phyloP scores from a whole-genome alignment of 2,797 vertebrate species.

The Avahi laniger region DNA sequence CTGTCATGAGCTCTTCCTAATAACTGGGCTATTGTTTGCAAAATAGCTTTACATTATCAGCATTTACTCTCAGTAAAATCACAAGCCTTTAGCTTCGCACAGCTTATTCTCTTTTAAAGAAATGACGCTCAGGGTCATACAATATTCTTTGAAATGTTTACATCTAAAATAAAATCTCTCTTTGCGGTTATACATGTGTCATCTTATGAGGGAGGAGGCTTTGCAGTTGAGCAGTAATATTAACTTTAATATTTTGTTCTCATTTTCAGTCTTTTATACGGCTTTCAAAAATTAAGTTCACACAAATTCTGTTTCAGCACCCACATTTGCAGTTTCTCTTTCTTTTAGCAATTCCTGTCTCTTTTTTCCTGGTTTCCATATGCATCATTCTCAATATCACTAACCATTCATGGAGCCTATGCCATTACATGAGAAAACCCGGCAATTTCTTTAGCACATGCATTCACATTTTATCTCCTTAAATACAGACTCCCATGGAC shows the following conservation, averaged over 20 bases:
- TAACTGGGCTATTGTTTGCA: slow-evolving; percentile 20
- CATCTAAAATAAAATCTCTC: slow-evolving; percentile 38
- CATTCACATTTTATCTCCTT: background rate
- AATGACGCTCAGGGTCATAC: background rate
- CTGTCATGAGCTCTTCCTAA: slow-evolving; percentile 1
- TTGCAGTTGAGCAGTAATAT: slow-evolving; percentile 13
- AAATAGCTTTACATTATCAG: slow-evolving; percentile 12
- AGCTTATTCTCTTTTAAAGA: slow-evolving; percentile 52
- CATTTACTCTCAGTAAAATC: slow-evolving; percentile 36
- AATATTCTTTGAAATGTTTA: slow-evolving; percentile 33
- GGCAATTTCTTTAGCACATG: slow-evolving; percentile 5
- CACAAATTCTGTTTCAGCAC: background rate
- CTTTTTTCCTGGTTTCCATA: background rate
- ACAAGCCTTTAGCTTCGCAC: background rate
- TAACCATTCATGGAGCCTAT: background rate
- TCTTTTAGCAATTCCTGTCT: background rate
- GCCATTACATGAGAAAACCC: background rate
- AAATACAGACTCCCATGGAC: background rate
- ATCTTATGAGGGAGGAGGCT: background rate
- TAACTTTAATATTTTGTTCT: slow-evolving; percentile 38
- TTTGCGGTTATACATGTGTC: background rate
- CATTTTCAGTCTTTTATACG: slow-evolving; percentile 3
- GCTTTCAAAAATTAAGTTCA: slow-evolving; percentile 15
- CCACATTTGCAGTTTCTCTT: slow-evolving; percentile 9
- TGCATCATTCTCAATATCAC: background rate